Conservation (phyloP, 2,888 invertebrate species). For the Mythimna albipuncta region DNA sequence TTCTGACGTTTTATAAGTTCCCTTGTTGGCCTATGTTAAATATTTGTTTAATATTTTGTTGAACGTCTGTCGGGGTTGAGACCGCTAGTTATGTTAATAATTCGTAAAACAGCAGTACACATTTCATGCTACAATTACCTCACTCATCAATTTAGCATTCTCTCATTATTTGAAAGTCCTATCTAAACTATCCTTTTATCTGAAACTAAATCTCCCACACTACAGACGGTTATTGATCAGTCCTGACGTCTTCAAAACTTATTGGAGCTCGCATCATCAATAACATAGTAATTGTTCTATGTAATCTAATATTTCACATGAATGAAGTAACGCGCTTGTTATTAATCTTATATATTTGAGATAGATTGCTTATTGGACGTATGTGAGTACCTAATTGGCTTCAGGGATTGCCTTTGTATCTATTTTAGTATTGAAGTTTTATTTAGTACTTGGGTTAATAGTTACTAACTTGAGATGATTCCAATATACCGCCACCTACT, state of each 20-base stretch:
- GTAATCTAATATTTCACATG: conserved; percentile 60
- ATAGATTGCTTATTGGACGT: conserved; percentile 40
- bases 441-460: neutral
- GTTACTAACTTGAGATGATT: no score
- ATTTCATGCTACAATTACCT: neutral
- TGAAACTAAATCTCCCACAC: conserved; percentile 8
- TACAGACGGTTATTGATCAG: conserved; percentile 54
- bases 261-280: conserved; percentile 59
- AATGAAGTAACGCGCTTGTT: conserved; percentile 46
- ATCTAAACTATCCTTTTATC: conserved; percentile 4
- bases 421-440: neutral
- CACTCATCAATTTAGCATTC: neutral
- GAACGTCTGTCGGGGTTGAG: no score
- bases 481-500: no score
- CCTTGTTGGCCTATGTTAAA: no score
- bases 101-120: neutral
- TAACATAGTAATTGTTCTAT: conserved; percentile 61
- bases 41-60: no score
- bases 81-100: neutral
- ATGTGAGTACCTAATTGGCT: conserved; percentile 31
- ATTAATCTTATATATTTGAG: conserved; percentile 51
- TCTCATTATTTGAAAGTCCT: neutral
- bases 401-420: neutral
- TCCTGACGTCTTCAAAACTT: conserved; percentile 58
- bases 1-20: no score